phyloP scores from a whole-genome alignment of 2,113 vertebrate genomes.

The Panurus biarmicus region DNA sequence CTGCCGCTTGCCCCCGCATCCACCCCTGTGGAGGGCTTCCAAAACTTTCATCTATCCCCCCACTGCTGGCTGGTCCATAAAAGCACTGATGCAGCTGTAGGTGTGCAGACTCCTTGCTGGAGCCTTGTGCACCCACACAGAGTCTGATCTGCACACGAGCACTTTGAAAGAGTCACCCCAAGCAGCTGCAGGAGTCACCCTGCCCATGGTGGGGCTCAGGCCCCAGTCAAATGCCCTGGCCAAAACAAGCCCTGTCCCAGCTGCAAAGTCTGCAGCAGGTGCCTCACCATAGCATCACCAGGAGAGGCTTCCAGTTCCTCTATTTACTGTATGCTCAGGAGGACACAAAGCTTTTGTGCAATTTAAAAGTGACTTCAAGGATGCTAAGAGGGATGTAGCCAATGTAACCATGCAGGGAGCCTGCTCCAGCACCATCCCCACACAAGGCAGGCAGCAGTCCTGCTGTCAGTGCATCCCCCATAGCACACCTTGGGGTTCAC shows the following conservation, averaged over 20 bases:
- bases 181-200: neutral
- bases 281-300: neutral
- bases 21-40: neutral
- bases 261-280: neutral
- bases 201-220: neutral
- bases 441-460: neutral
- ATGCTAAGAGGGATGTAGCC: neutral
- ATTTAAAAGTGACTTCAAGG: neutral
- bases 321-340: rapidly evolving
- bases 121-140: neutral
- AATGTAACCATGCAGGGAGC: rapidly evolving
- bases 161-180: neutral
- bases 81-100: neutral
- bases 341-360: neutral
- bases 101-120: neutral
- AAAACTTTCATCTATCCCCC: neutral
- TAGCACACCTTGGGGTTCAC: neutral
- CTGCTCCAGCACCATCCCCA: neutral
- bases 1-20: rapidly evolving
- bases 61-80: rapidly evolving
- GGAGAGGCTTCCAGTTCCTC: neutral
- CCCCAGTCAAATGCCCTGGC: neutral
- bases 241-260: neutral
- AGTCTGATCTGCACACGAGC: neutral
- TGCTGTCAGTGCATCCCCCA: rapidly evolving